phyloP scores from a whole-genome alignment of 1,140 invertebrate species.

The Trichonephila clavipes region DNA sequence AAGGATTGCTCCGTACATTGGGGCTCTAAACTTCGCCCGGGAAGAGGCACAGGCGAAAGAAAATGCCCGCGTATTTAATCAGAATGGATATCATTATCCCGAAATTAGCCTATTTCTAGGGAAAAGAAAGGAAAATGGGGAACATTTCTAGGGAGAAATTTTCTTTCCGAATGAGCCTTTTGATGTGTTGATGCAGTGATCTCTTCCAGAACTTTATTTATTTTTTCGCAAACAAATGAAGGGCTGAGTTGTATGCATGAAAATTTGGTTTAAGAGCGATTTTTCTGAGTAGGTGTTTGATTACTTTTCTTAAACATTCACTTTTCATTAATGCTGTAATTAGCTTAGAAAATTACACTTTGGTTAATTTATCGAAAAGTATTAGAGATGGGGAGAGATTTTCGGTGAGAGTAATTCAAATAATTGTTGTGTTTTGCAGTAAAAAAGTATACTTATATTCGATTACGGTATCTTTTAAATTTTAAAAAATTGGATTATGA shows the following conservation, averaged over 20 bases:
- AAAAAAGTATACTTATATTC: no score
- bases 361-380: not conserved
- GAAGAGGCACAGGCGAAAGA: slow-evolving; percentile 3
- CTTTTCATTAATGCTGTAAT: not conserved
- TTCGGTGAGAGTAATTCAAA: no score
- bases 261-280: not conserved
- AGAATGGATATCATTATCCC: slow-evolving; percentile 47
- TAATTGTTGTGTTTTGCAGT: no score
- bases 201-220: not conserved
- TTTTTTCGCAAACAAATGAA: not conserved
- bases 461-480: no score
- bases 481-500: no score
- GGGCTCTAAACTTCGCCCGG: not conserved
- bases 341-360: not conserved
- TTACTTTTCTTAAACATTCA: not conserved
- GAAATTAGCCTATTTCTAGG: slow-evolving; percentile 40
- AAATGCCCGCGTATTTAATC: slow-evolving; percentile 12
- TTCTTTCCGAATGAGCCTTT: not conserved
- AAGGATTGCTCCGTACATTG: not conserved
- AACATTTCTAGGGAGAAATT: not conserved
- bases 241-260: not conserved
- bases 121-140: no score
- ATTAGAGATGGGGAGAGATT: no score
- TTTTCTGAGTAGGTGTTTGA: not conserved
- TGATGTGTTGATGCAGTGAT: not conserved